phyloP scores from a whole-genome alignment of 2,113 vertebrate species.

The Chrysochloris asiatica region DNA sequence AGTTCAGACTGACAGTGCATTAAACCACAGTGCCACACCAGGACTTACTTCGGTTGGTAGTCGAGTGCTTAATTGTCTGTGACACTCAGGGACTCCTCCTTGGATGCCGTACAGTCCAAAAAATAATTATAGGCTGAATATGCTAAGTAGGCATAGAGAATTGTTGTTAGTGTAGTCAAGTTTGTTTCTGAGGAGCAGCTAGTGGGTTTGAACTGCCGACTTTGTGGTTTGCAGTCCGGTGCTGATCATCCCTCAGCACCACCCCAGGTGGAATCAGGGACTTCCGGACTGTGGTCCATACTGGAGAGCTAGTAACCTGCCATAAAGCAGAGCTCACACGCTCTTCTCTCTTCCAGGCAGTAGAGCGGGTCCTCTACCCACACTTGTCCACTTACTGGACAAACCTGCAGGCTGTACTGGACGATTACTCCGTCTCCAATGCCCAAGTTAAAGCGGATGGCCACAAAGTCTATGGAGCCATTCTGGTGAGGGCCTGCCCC shows the following conservation, averaged over 20 bases:
- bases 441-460: conserved; percentile 96
- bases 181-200: too few relatives aligned
- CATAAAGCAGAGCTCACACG: too few relatives aligned
- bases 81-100: background rate
- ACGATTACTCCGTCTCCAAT: conserved; percentile 94
- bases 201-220: too few relatives aligned
- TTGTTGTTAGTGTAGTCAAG: too few relatives aligned
- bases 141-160: background rate
- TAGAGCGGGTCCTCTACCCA: conserved; percentile 93
- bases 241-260: too few relatives aligned
- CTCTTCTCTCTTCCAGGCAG: conserved; percentile 84
- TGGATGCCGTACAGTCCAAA: background rate
- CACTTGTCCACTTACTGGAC: conserved; percentile 95
- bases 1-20: too few relatives aligned
- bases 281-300: background rate
- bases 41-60: too few relatives aligned
- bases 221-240: too few relatives aligned
- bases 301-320: too few relatives aligned
- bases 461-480: conserved; percentile 95
- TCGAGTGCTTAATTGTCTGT: background rate
- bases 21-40: too few relatives aligned
- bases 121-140: background rate
- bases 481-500: conserved; percentile 86
- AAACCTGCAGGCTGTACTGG: conserved; percentile 93
- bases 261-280: background rate